Evolutionary conservation across 2,888 invertebrate genomes (phyloP), one percentile per base, ranked within the genome.

Genomic region (Griposia aprilina): DNA sequence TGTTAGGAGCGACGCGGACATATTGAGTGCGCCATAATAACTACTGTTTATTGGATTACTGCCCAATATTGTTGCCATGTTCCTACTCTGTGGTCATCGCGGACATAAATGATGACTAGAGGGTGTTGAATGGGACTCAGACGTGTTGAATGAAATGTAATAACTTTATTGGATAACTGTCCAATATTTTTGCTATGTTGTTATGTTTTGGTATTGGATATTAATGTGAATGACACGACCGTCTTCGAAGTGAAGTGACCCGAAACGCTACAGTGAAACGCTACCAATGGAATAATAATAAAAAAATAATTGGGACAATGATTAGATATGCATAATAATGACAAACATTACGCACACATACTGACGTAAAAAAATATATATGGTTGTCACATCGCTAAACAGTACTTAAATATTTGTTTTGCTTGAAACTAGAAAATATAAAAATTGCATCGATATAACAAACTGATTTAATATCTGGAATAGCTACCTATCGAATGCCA

Each of bases 1-100:
- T 91, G 92, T 90, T 80, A 69, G 86, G 70, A 85, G 80, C 70
- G 75, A 75, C 82, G 70, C 75, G 73, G 83, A 84, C 80, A 76
- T 82, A 76, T 82, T 80, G 84, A 85, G 86, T 85, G 67, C 62
- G 74, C 63, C 62, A 72, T 84, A 85, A 84, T 84, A 83, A 83
- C 81, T 52, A 63, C 73, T 72, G 77, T 82, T 77, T 82, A 83
- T 85, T 82, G 77, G 78, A 84, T 88, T 84, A 81, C 79, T 65
- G 74, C 15, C 63, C 78, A 78, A 84, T 79, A 69, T 71, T 87
- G 76, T 85, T 82, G 52, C 55, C 45, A 52, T 82, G 73, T 62
- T 62, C 30, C 50, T 62, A 55, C 59, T 65, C 62, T 66, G 65
- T 68, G 73, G 55, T 69, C 75, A 62, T 26, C 63, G 41, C 50